Base-by-base conservation (phyloP, 1,140 invertebrate genomes). In the Heliconius hermathena region DNA sequence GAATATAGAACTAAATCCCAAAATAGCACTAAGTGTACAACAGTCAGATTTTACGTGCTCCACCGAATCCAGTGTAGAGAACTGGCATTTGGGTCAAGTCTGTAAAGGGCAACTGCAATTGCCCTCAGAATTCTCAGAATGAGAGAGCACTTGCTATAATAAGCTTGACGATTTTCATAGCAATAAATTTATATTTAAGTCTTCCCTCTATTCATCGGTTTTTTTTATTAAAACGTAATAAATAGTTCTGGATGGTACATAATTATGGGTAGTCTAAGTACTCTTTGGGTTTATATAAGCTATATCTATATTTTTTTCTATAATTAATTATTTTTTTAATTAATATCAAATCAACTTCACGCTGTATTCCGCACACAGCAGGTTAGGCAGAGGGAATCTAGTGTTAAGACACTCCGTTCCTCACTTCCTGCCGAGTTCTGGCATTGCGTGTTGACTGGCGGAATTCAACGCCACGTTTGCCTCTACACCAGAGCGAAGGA, bases 1-100 rank as follows among this genome's bases (percentile, higher is more conserved):
- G 22, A 29, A 66, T 29, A 13, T 16, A 11, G 11, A 66, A 16
- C 60, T 22, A 57, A 22, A 20, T 46, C 13, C 0, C 41, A 46
- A 46, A 46, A 16, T 46, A 4, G 13, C 5, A 52, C 49, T 20
- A 52, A 6, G 6, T 52, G 49, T 52, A 52, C 16, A 52, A 52
- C 49, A 52, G 49, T 52, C 49, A 52, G 49, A 52, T 20, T 8
- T 20, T 52, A 46, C 41, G 41, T 46, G 16, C 41, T 46, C 13
- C 4, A 36, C 13, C 57, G 57, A 4, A 60, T 22, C 60, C 60
- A 66, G 22, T 66, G 26, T n/a, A 66, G 60, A 66, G 60, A 66
- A 66, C 60, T 71, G 60, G 60, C 66, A 76, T 76, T 75, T 75
- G 60, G 78, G 78, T 79, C 78, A 79, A 79, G 66, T 71, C 71